These are phyloP conservation scores for Lepisosteus oculatus DNA, from an alignment of 2,113 vertebrate species.

Conservation along the genomic window DNA sequence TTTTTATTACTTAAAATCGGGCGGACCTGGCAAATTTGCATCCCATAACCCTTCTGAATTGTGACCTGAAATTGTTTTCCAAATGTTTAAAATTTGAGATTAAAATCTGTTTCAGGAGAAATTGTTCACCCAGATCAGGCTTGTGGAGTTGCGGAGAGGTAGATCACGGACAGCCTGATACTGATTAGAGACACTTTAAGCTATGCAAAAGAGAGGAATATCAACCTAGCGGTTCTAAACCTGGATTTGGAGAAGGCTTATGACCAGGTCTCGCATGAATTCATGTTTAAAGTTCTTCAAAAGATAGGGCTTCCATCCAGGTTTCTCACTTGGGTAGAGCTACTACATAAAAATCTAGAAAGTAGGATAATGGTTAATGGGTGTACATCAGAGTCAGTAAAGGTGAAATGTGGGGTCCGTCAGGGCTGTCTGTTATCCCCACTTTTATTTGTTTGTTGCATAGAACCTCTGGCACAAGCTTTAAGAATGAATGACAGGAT, in stretches of 20 bases:
- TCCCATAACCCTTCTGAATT: not conserved
- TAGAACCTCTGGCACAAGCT: not conserved
- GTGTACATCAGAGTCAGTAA: not conserved
- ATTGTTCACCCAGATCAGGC: not conserved
- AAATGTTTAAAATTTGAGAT: not conserved
- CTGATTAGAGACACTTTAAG: not conserved
- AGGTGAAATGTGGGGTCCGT: not conserved
- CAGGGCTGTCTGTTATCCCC: not conserved
- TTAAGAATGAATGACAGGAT: too few relatives aligned
- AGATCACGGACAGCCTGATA: conserved; percentile 5
- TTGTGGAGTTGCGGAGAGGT: not conserved
- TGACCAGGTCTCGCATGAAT: not conserved
- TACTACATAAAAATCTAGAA: not conserved
- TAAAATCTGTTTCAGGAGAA: not conserved
- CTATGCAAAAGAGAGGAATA: not conserved
- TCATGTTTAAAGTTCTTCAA: not conserved
- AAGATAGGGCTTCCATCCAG: too few relatives aligned
- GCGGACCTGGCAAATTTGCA: not conserved
- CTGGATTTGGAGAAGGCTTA: not conserved
- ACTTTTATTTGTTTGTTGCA: not conserved
- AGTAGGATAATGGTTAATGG: not conserved
- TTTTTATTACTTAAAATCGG: not conserved
- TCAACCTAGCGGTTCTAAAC: not conserved
- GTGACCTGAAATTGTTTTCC: not conserved
- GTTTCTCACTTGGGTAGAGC: not conserved